phyloP scores from a whole-genome alignment of 1,140 invertebrate species.

The Cydia amplana region DNA sequence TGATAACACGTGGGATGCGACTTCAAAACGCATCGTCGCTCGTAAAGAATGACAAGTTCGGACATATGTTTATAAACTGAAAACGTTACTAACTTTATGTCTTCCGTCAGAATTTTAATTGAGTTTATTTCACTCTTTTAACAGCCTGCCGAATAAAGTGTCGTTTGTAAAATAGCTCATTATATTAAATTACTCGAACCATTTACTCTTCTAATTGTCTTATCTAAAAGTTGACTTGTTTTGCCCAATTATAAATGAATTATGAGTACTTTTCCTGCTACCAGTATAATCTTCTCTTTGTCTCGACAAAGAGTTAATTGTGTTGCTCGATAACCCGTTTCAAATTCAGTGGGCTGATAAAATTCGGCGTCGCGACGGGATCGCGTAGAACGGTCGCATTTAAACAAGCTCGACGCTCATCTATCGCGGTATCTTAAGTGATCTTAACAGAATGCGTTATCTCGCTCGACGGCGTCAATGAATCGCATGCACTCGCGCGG shows the following conservation, averaged over 20 bases:
- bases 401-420: constrained; percentile 39
- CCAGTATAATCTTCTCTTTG: constrained; percentile 20
- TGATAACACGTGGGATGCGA: constrained; percentile 45
- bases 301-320: constrained; percentile 19
- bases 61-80: constrained; percentile 44
- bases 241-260: constrained; percentile 25
- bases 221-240: constrained; percentile 20
- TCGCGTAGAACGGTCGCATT: constrained; percentile 37
- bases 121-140: constrained; percentile 9
- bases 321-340: constrained; percentile 23
- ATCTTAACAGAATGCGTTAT: constrained; percentile 63
- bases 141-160: not conserved
- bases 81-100: constrained; percentile 43
- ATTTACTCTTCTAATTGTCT: constrained; percentile 21
- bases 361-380: constrained; percentile 39
- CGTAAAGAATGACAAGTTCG: constrained; percentile 56
- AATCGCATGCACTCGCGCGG: constrained; percentile 52
- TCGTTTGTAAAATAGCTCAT: constrained; percentile 18
- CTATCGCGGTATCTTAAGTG: constrained; percentile 51
- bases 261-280: constrained; percentile 14
- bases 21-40: constrained; percentile 36
- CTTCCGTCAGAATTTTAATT: constrained; percentile 43
- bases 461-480: constrained; percentile 63
- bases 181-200: constrained; percentile 26
- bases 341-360: constrained; percentile 27